Evolutionary conservation across 2,797 vertebrate genomes (phyloP).

Genomic region (Macropodus opercularis): DNA sequence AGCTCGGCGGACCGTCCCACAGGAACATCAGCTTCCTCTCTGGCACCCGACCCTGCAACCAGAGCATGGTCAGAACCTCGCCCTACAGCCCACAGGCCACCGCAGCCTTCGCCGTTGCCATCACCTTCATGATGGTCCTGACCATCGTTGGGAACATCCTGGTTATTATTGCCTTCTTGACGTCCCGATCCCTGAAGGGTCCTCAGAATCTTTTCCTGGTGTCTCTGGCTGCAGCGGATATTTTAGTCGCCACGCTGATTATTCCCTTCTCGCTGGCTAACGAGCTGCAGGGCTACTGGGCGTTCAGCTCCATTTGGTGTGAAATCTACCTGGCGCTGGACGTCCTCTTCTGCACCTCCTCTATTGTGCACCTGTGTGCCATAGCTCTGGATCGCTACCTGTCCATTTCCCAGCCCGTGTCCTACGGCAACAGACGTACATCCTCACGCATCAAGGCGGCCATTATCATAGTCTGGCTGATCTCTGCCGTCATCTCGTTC

Average conservation of each 20-base stretch:
- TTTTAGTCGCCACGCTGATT: constrained; percentile 90
- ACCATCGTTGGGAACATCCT: constrained; percentile 89
- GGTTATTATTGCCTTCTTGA: constrained; percentile 90
- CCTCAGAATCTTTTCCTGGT: constrained; percentile 93
- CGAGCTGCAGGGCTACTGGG: constrained; percentile 93
- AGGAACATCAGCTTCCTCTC: constrained; percentile 49
- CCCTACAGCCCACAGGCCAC: constrained; percentile 85
- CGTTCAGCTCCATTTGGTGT: constrained; percentile 88
- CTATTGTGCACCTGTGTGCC: constrained; percentile 91
- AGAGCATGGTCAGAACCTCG: constrained; percentile 34
- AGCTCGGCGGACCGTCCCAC: constrained; percentile 27
- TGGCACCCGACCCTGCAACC: constrained; percentile 56
- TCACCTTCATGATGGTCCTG: constrained; percentile 87
- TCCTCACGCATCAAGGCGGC: constrained; percentile 84
- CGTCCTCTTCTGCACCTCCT: constrained; percentile 92
- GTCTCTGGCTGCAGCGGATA: constrained; percentile 89
- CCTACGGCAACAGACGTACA: constrained; percentile 86
- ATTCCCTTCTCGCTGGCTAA: constrained; percentile 93
- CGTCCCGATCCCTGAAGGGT: constrained; percentile 85
- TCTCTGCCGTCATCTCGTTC: constrained; percentile 89
- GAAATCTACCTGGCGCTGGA: constrained; percentile 90
- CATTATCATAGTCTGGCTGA: constrained; percentile 89
- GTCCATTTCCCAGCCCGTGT: constrained; percentile 86
- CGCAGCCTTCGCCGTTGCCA: constrained; percentile 81
- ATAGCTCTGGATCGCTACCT: constrained; percentile 93